Percentiles rank a stretch among this genome's conserved stretches.
Evolutionary conservation across 2,797 vertebrate genomes (phyloP).

Genomic region (Pseudochromis fuscus): DNA sequence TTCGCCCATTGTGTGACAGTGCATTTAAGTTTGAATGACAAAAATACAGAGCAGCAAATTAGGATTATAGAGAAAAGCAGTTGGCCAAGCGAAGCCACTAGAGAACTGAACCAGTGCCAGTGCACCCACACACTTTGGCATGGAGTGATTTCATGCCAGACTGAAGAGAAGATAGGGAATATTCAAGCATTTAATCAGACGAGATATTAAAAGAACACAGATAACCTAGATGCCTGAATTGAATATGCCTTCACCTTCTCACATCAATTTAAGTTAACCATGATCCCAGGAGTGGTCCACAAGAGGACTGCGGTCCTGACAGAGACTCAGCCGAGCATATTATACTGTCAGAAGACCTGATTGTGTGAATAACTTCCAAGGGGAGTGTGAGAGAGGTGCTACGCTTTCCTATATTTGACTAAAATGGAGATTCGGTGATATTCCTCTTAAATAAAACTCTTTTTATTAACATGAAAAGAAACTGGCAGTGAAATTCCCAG

Average conservation of each 20-base stretch:
- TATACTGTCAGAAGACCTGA: background rate
- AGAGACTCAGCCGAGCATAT: conserved; percentile 6
- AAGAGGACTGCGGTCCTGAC: conserved; percentile 16
- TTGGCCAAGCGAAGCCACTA: conserved; percentile 62
- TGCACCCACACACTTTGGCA: conserved; percentile 70
- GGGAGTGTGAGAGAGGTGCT: background rate
- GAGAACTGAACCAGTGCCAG: conserved; percentile 71
- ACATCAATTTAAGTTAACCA: conserved; percentile 28
- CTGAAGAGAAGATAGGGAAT: conserved; percentile 46
- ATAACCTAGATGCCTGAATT: conserved; percentile 26
- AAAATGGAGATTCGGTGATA: background rate
- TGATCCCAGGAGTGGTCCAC: conserved; percentile 15
- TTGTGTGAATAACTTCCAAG: background rate
- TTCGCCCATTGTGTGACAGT: conserved; percentile 42
- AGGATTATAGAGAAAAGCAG: conserved; percentile 74
- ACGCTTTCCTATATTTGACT: too few species aligned
- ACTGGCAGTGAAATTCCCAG: background rate
- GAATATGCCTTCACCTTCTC: conserved; percentile 13
- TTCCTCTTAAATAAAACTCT: background rate
- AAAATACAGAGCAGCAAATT: conserved; percentile 62
- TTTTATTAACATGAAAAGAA: conserved; percentile 1
- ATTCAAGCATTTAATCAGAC: conserved; percentile 48
- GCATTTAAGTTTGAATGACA: conserved; percentile 57
- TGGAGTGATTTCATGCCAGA: conserved; percentile 55
- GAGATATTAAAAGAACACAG: conserved; percentile 39